Evolutionary conservation across 64 coral and sea anemone genomes (phyloP).

Genomic region (Orbicella faveolata): DNA sequence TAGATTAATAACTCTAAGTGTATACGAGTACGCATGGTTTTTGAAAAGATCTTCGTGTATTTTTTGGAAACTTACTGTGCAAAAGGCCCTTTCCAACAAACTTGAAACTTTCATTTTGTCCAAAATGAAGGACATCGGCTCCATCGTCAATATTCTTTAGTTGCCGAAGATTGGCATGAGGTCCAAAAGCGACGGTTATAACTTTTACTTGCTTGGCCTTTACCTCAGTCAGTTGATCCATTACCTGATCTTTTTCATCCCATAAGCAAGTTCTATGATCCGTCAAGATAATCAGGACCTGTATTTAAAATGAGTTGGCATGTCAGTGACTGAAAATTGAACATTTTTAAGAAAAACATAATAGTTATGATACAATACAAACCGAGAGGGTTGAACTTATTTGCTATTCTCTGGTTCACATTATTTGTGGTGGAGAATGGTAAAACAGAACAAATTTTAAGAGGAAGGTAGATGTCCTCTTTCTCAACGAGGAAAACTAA

Average conservation of each 20-base stretch:
- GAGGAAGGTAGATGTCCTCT: too few relatives aligned
- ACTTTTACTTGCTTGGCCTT: neutral
- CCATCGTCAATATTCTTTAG: neutral
- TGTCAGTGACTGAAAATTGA: neutral
- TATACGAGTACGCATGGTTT: too few relatives aligned
- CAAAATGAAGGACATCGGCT: slow-evolving; percentile 6
- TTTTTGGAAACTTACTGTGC: neutral
- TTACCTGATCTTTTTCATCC: neutral
- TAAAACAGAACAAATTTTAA: too few relatives aligned
- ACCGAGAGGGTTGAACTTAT: too few relatives aligned
- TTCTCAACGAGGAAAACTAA: too few relatives aligned
- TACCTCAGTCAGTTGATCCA: neutral
- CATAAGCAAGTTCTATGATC: slow-evolving; percentile 14
- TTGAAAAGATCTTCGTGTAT: neutral
- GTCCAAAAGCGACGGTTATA: slow-evolving; percentile 1
- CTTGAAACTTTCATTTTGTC: neutral
- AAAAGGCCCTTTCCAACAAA: slow-evolving; percentile 3
- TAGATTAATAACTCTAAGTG: too few relatives aligned
- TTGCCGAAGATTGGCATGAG: neutral
- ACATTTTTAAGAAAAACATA: too few relatives aligned
- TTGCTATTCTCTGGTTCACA: too few relatives aligned
- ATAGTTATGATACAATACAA: too few relatives aligned
- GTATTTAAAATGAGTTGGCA: neutral
- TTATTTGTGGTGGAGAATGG: too few relatives aligned
- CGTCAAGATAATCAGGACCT: slow-evolving; percentile 5